These are phyloP conservation scores for Hanleya hanleyi DNA, from an alignment of 2,888 invertebrate species.

Conservation along the genomic window DNA sequence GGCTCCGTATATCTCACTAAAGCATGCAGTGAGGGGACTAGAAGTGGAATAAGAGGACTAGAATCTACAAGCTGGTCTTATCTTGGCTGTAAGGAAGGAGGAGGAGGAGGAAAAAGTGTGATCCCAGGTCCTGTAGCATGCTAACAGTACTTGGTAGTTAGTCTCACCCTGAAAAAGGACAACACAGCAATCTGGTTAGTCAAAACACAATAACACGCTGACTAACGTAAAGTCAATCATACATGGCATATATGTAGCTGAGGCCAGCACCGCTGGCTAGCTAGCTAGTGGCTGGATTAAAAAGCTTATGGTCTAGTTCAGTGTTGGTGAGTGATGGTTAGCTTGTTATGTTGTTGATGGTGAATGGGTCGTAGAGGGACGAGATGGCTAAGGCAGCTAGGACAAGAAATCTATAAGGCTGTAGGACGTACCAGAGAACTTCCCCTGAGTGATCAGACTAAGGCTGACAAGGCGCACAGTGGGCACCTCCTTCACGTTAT, in stretches of 20 bases:
- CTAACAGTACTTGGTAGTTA: slow-evolving; percentile 2
- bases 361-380: too few relatives aligned
- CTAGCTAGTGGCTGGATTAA: too few relatives aligned
- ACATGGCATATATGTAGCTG: too few relatives aligned
- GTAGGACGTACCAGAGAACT: slow-evolving; percentile 19
- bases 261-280: too few relatives aligned
- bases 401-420: not conserved
- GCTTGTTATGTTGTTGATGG: too few relatives aligned
- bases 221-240: not conserved
- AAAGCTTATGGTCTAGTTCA: too few relatives aligned
- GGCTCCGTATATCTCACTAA: too few relatives aligned
- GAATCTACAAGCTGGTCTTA: slow-evolving; percentile 17
- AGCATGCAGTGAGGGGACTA: slow-evolving; percentile 11
- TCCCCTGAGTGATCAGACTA: slow-evolving; percentile 17
- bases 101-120: not conserved
- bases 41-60: slow-evolving; percentile 9
- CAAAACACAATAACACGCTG: slow-evolving; percentile 35
- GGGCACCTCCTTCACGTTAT: slow-evolving; percentile 42
- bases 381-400: not conserved
- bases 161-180: slow-evolving; percentile 28
- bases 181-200: slow-evolving; percentile 2
- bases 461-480: slow-evolving; percentile 48
- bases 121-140: not conserved
- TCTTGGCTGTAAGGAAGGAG: slow-evolving; percentile 1
- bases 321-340: too few relatives aligned